Base-by-base conservation (phyloP, 2,888 invertebrate species). In the Drosophila colorata region DNA sequence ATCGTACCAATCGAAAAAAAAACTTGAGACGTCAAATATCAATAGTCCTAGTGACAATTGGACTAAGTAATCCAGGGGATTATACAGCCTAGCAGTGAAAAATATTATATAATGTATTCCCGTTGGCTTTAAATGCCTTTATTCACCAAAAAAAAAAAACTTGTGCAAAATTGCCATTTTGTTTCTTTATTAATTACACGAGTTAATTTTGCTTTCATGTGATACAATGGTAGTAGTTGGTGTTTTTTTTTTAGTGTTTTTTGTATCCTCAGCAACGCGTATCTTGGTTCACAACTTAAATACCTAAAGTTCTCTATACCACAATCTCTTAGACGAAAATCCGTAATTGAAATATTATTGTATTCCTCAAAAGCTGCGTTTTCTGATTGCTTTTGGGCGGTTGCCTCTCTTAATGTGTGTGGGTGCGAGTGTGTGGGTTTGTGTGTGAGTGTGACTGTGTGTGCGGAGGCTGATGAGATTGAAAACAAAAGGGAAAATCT, bases 161-260 rank as follows among this genome's bases (percentile, higher is more conserved):
- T n/a, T 20, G 33, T 8, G 6, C 7, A 2, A n/a, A 20, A 40
- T 48, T 13, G 40, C 14, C 20, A 7, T 38, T 14, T 14, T 20
- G 41, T 56, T 64, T 51, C 25, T 68, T 60, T 60, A 56, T 71
- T 74, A 35, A 44, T 60, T 68, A 47, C 60, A 57, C 28, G 43
- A 60, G 9, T 16, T 46, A 11, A 7, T 25, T 14, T 28, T 13
- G 2, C 33, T 4, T 13, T 51, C 46, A 41, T 43, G 37, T 38
- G 33, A 35, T 66, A 71, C 53, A 71, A 20, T 43, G 47, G 25
- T 74, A 57, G 43, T 56, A 43, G 43, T 70, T 41, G 14, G 38
- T 56, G 4, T n/a, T 31, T n/a, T 31, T 13, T 11, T 9, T 23
- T 18, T 46, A 46, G 40, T 57, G 16, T 31, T 41, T 31, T 41